Percentiles rank a stretch among this genome's conserved stretches.
Conservation (phyloP, 1,140 invertebrate species). For the Cheumatopsyche charites region DNA sequence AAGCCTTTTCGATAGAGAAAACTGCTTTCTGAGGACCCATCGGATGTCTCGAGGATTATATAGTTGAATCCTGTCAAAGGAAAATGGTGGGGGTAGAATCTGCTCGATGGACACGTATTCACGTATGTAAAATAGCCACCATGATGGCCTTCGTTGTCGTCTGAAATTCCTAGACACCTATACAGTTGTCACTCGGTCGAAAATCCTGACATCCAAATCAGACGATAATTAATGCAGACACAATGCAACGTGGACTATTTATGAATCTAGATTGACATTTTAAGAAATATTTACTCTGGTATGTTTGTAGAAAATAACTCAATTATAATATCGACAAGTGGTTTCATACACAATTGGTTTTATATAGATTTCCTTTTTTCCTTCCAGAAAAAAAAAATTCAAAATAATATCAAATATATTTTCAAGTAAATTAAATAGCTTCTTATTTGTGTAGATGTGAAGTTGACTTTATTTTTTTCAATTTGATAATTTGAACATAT, state of each 20-base stretch:
- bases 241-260: neutral
- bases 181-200: constrained; percentile 11
- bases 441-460: too few species aligned
- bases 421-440: too few species aligned
- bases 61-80: constrained; percentile 19
- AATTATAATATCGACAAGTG: neutral
- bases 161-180: constrained; percentile 26
- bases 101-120: constrained; percentile 5
- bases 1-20: constrained; percentile 39
- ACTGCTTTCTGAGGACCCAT: constrained; percentile 39
- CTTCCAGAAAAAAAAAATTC: too few species aligned
- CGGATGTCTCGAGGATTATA: constrained; percentile 21
- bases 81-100: constrained; percentile 30
- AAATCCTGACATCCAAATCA: constrained; percentile 33
- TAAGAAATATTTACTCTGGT: neutral
- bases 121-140: too few species aligned
- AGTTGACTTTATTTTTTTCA: too few species aligned
- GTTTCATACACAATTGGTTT: neutral
- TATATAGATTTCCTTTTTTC: too few species aligned
- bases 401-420: too few species aligned
- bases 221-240: constrained; percentile 15
- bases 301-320: too few species aligned
- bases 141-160: constrained; percentile 32
- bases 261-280: constrained; percentile 10
- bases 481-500: too few species aligned